Evolutionary conservation across 2,113 vertebrate genomes (phyloP).

Genomic region (Pontoporia blainvillei): DNA sequence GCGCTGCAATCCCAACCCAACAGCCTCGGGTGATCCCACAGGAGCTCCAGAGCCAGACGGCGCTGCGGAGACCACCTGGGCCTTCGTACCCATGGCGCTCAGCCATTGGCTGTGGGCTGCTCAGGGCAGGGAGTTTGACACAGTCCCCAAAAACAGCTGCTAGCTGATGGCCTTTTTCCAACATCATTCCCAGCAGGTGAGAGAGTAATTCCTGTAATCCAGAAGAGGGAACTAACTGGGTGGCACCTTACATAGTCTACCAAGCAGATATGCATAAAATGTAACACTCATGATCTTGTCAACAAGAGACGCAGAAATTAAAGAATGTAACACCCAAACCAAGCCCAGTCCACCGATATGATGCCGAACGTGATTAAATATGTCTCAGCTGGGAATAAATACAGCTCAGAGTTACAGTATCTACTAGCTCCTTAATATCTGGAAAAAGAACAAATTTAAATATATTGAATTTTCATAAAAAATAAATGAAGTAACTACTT

Average conservation of each 20-base stretch:
- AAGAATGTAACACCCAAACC: neutral
- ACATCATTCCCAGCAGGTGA: neutral
- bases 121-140: neutral
- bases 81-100: neutral
- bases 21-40: neutral
- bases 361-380: neutral
- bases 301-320: neutral
- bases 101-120: neutral
- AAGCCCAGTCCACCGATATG: neutral
- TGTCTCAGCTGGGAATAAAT: neutral
- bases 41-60: neutral
- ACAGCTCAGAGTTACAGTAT: neutral
- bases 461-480: conserved; percentile 12
- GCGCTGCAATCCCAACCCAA: neutral
- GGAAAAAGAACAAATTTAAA: conserved; percentile 23
- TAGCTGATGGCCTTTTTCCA: neutral
- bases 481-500: conserved; percentile 20
- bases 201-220: neutral
- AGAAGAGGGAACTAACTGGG: neutral
- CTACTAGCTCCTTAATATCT: neutral
- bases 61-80: neutral
- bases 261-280: neutral
- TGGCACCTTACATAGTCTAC: neutral
- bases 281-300: neutral
- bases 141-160: neutral